Percentiles rank a stretch among this genome's conserved stretches.
Conservation (phyloP, 2,888 invertebrate genomes). For the Lasioglossum zephyrum region DNA sequence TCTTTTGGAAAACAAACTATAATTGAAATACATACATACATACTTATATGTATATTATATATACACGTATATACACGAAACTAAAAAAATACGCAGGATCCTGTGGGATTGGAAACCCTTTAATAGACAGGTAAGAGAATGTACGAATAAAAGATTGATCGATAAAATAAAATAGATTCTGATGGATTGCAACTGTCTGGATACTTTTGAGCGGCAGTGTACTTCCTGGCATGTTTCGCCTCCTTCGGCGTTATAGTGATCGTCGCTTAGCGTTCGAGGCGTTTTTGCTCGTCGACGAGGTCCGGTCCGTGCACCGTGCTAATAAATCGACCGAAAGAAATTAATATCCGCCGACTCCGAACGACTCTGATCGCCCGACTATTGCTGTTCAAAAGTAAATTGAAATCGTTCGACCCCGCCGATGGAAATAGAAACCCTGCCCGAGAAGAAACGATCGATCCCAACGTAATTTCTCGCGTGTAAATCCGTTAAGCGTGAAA, state of each 20-base stretch:
- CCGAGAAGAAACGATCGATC: conserved; percentile 9
- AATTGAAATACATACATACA: too few relatives aligned
- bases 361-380: not conserved
- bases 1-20: too few relatives aligned
- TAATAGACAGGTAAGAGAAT: not conserved
- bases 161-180: not conserved
- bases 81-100: too few relatives aligned
- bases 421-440: conserved; percentile 30
- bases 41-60: too few relatives aligned
- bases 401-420: conserved; percentile 30
- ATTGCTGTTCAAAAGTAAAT: conserved; percentile 25
- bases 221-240: conserved; percentile 21
- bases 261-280: conserved; percentile 8
- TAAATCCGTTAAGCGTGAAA: not conserved
- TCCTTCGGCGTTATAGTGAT: conserved; percentile 18
- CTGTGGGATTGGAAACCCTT: not conserved
- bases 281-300: conserved; percentile 29
- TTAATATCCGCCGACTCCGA: conserved; percentile 46
- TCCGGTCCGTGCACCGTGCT: not conserved
- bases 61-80: too few relatives aligned
- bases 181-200: not conserved
- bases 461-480: conserved; percentile 29
- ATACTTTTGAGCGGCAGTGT: not conserved
- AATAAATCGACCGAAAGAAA: conserved; percentile 48
- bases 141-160: not conserved